Base-by-base conservation (phyloP, 37 sponge, comb jelly and placozoan genomes). In the Agelas oroides region DNA sequence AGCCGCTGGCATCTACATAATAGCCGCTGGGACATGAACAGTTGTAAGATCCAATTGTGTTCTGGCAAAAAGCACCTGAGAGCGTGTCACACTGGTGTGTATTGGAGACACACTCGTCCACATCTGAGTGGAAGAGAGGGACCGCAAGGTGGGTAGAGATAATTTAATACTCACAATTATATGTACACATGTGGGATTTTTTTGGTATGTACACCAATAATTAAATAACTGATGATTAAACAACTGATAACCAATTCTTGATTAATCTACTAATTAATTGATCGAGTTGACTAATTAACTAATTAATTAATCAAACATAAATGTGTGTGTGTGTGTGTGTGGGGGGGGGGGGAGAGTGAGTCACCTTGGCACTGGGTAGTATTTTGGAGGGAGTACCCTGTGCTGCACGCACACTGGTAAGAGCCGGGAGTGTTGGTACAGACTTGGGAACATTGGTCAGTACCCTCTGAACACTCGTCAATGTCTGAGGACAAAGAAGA, bases 371-470 rank as follows among this genome's bases (percentile, higher is more conserved):
- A 46, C 46, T 46, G 46, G 46, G 8, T 12, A 8, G 8, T 3
- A 14, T 11, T 8, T 14, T n/a, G 23, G 21, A 81, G 59, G 19
- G 58, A 34, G 31, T 60, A 70, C 16, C 83, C 73, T 6, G 32
- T 57, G 37, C 59, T 57, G n/a, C 84, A 84, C 30, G 60, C 2
- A 30, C 84, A 84, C 19, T 55, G 24, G 36, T 35, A 70, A 6
- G 86, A 85, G 21, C 86, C 84, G 17, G n/a, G 37, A 21, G 65
- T 84, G 66, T 84, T 84, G 25, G n/a, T 20, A 32, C 84, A 84
- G 30, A 15, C 11, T 16, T 84, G 75, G 16, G 63, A 33, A 32
- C 84, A 84, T 1, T 60, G 41, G 35, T 35, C 76, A 39, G 59
- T 75, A 1, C 53, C 57, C 5, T 6, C 31, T 5, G 46, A 21